Evolutionary conservation across 2,888 invertebrate species (phyloP), one percentile per base, ranked within the genome.

Genomic region (Tipula unca): DNA sequence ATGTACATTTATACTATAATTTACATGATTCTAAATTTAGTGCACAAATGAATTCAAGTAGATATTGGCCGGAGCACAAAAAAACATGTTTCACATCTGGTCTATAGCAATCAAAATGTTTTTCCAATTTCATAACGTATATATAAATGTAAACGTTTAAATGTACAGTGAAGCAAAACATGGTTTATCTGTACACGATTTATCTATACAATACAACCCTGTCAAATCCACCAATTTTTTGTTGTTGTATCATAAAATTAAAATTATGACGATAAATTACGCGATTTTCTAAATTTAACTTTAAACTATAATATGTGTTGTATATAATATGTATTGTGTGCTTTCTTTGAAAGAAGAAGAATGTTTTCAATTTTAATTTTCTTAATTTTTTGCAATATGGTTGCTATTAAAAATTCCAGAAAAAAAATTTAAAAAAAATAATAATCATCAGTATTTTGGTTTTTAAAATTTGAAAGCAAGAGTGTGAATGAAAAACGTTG

Each of bases 231-330:
- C 69, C 25, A 25, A 69, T 10, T 25, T 10, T 48, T 48, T 48
- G 48, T 25, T 10, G 17, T 48, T 48, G 48, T 48, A 69, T 69
- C 69, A 69, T 69, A 69, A 69, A 69, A 69, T 69, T 69, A 69
- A 69, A 69, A 69, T n/a, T 69, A 69, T 69, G 69, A 69, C 69
- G 69, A 69, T 69, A 69, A 69, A 69, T 69, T 69, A 69, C 69
- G 69, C 69, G 69, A 69, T 69, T 25, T 69, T 69, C 69, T 69
- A 69, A 69, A 69, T 25, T 69, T 69, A 69, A 69, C 69, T 69
- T 69, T 69, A 69, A 25, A 69, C 25, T 69, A 20, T n/a, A n/a
- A n/a, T n/a, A n/a, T 69, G 10, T 69, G 69, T 48, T 10, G 48
- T 48, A 48, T 25, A 2, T 69, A 69, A 4, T 54, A 54, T 69